Conservation (phyloP, 2,113 vertebrate genomes). For the Ellobius talpinus region DNA sequence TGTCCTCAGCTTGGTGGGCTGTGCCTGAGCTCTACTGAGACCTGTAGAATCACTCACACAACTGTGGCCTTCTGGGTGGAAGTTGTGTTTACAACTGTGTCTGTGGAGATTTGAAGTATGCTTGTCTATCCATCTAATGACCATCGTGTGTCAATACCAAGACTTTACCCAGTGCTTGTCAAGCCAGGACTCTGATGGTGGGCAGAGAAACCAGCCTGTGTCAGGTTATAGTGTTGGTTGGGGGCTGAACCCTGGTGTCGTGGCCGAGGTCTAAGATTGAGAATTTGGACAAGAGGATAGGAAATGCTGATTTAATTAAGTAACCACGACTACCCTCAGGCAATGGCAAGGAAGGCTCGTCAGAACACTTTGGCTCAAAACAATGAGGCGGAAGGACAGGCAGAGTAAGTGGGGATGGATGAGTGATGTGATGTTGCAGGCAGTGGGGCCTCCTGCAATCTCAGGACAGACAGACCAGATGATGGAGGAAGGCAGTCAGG, state of each 20-base stretch:
- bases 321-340: neutral
- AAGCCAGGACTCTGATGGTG: neutral
- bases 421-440: neutral
- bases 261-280: neutral
- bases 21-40: neutral
- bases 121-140: neutral
- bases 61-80: neutral
- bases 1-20: neutral
- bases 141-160: neutral
- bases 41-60: neutral
- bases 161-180: neutral
- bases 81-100: neutral
- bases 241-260: neutral
- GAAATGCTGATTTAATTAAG: neutral
- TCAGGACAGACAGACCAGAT: neutral
- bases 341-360: neutral
- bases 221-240: neutral
- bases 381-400: neutral
- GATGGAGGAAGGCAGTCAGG: neutral
- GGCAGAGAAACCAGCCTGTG: neutral
- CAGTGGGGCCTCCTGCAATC: neutral
- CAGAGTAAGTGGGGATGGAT: too few relatives aligned
- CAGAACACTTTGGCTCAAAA: neutral
- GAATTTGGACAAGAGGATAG: neutral
- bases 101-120: neutral